Evolutionary conservation across 2,888 invertebrate species (phyloP), one percentile per base, ranked within the genome.

Genomic region (Acronicta aceris): DNA sequence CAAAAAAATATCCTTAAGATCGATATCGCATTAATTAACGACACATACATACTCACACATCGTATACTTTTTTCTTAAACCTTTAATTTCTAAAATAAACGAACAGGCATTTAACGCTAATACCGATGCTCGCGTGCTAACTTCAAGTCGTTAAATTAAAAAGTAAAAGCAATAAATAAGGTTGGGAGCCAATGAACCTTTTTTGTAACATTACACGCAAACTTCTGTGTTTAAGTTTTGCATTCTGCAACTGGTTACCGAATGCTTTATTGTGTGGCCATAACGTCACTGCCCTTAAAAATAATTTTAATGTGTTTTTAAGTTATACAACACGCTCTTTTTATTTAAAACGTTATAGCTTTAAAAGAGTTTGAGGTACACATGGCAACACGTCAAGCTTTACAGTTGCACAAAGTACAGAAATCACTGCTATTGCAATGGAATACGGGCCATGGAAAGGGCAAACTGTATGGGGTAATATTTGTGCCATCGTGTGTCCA

Each of bases 91-190:
- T 25, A 76, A 71, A 71, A 62, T 65, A 68, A 73, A 69, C 48
- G 38, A 53, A 57, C 46, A 59, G 55, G 65, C 54, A 73, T 79
- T 79, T 65, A 67, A 64, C 58, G 73, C 78, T 81, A 84, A 84
- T 82, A 76, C 75, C 72, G 64, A 76, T 64, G 79, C 65, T 86
- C 78, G 86, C 87, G 87, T 88, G 87, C 76, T 77, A 76, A 79
- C 70, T 76, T 69, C 55, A 63, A 68, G 73, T 82, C 82, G 80
- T 86, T 85, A 84, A 86, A 82, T 86, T 85, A 84, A 87, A 87
- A 87, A 86, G 86, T 86, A 86, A 87, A 83, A 84, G 84, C 84
- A 77, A 84, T 87, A 87, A 87, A 87, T 86, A 85, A 86, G 67
- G 58, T 65, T 57, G 63, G 57, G 75, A 81, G 87, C 84, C 87